These are phyloP conservation scores for Barnardius zonarius DNA, from an alignment of 2,113 vertebrate genomes.

Conservation along the genomic window DNA sequence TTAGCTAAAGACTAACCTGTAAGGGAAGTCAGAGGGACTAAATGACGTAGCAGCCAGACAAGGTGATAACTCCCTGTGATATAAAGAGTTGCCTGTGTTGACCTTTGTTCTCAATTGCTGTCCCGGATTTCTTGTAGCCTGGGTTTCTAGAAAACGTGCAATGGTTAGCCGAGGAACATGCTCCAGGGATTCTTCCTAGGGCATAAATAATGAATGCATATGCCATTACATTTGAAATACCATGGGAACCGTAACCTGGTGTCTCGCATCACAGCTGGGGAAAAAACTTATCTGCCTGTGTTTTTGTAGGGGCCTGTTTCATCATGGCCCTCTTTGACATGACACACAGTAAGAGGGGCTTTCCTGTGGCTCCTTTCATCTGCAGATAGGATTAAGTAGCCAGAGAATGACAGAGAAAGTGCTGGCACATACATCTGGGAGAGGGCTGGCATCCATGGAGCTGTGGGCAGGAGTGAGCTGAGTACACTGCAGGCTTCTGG, in stretches of 20 bases:
- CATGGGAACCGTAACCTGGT: not conserved
- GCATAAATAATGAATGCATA: not conserved
- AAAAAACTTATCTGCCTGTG: not conserved
- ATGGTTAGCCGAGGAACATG: not conserved
- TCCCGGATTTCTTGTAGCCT: not conserved
- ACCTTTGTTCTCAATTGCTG: not conserved
- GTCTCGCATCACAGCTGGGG: not conserved
- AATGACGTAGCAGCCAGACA: not conserved
- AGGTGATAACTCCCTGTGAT: not conserved
- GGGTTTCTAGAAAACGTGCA: not conserved
- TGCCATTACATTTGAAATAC: not conserved
- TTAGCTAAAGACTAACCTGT: not conserved
- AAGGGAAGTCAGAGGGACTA: not conserved
- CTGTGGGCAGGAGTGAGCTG: fast-evolving
- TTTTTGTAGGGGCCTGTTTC: not conserved
- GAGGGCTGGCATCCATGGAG: not conserved
- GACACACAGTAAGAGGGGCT: fast-evolving
- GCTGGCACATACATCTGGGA: not conserved
- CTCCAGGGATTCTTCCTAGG: not conserved
- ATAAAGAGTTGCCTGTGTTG: not conserved
- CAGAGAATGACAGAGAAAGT: not conserved
- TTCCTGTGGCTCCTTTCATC: not conserved
- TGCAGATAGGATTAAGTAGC: not conserved
- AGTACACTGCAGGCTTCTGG: not conserved
- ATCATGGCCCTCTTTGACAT: not conserved